Evolutionary conservation across 2,888 invertebrate species (phyloP).

Genomic region (Ditylenchus weischeri): DNA sequence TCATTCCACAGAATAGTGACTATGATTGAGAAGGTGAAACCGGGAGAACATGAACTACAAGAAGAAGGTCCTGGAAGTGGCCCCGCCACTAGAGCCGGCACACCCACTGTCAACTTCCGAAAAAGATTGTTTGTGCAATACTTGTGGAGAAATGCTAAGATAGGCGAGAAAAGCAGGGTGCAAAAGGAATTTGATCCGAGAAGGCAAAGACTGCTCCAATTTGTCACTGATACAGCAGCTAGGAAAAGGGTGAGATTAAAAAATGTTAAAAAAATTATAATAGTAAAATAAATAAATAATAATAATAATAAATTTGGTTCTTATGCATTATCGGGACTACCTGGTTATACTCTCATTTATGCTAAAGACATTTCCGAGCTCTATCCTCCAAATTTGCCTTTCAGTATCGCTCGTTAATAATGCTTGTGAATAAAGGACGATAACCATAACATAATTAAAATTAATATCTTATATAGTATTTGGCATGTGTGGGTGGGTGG

Average conservation of each 20-base stretch:
- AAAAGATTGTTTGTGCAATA: slow-evolving; percentile 57
- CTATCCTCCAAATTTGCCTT: too few relatives aligned
- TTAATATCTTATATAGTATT: too few relatives aligned
- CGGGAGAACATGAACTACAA: slow-evolving; percentile 22
- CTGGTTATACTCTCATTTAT: too few relatives aligned
- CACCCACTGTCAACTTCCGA: slow-evolving; percentile 45
- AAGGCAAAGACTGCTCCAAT: slow-evolving; percentile 52
- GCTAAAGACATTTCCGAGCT: too few relatives aligned
- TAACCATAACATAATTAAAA: too few relatives aligned
- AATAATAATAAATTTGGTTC: too few relatives aligned
- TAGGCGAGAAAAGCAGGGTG: slow-evolving; percentile 56
- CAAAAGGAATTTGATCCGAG: slow-evolving; percentile 58
- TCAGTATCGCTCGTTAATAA: too few relatives aligned
- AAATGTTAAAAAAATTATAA: too few relatives aligned
- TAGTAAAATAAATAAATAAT: too few relatives aligned
- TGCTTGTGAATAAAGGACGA: too few relatives aligned
- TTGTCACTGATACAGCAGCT: slow-evolving; percentile 50
- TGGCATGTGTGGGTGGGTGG: too few relatives aligned
- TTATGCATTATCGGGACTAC: too few relatives aligned
- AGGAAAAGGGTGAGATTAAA: slow-evolving; percentile 28
- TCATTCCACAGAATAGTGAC: slow-evolving; percentile 59
- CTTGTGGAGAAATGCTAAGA: slow-evolving; percentile 58
- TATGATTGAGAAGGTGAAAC: slow-evolving; percentile 54
- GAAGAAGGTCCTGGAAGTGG: background rate
- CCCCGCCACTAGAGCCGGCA: background rate